Conservation (phyloP, 2,113 vertebrate species). For the Tetrao urogallus region DNA sequence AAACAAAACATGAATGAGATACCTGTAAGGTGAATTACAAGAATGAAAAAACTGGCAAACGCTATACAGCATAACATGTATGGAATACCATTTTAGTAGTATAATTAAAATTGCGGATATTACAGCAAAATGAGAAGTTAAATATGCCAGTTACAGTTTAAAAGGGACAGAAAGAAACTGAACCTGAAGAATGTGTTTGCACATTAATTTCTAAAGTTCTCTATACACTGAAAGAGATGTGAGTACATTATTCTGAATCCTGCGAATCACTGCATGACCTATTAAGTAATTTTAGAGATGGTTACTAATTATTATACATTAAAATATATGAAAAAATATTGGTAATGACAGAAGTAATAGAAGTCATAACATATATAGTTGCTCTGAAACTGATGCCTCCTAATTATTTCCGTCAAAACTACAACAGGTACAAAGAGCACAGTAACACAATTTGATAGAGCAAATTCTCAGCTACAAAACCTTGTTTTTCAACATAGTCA, state of each 20-base stretch:
- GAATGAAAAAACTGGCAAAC: background rate
- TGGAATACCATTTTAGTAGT: background rate
- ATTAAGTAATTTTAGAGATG: background rate
- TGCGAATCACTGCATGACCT: background rate
- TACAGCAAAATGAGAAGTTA: background rate
- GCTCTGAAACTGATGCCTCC: too few species aligned
- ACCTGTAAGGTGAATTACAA: constrained; percentile 1
- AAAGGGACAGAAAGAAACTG: background rate
- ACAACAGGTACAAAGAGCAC: too few species aligned
- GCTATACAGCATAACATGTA: background rate
- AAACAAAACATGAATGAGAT: background rate
- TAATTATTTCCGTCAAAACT: too few species aligned
- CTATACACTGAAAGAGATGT: background rate
- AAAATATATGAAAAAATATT: background rate
- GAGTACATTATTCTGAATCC: background rate
- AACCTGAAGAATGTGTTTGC: background rate
- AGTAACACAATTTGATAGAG: too few species aligned
- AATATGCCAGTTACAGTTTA: background rate
- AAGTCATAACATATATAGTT: too few species aligned
- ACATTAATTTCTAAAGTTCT: constrained; percentile 6
- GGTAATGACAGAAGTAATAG: background rate
- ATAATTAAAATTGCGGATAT: background rate
- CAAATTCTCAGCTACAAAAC: too few species aligned
- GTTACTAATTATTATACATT: background rate
- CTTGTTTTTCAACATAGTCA: too few species aligned